Conservation (phyloP, 2,113 vertebrate genomes). For the Rhabdomys dilectus region DNA sequence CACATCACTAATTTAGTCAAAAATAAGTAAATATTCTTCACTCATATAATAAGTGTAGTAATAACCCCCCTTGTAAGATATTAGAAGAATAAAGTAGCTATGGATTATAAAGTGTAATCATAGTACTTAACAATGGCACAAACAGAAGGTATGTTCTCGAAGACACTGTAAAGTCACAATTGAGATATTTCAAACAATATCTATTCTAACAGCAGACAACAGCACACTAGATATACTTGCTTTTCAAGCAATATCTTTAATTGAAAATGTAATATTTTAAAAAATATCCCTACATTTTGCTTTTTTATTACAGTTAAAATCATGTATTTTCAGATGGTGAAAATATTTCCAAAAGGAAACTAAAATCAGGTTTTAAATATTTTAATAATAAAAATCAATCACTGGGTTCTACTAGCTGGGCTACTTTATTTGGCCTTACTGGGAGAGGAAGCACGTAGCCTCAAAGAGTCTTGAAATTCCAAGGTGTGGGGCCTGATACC, state of each 20-base stretch:
- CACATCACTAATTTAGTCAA: not conserved
- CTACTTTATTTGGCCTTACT: no score
- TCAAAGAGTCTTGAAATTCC: no score
- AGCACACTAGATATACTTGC: not conserved
- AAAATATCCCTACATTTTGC: not conserved
- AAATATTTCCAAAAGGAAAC: not conserved
- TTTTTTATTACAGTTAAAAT: not conserved
- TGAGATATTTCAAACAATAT: not conserved
- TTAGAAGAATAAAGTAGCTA: not conserved
- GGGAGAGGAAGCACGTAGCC: no score
- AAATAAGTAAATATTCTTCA: not conserved
- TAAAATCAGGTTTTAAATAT: not conserved
- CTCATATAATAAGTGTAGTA: not conserved
- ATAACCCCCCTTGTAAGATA: not conserved
- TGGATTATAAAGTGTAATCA: not conserved
- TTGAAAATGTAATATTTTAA: not conserved
- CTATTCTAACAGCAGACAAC: not conserved
- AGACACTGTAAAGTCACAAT: not conserved
- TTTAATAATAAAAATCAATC: not conserved
- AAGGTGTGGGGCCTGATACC: no score
- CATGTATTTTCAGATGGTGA: not conserved
- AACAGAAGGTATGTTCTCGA: not conserved
- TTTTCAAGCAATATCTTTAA: not conserved
- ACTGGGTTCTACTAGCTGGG: no score
- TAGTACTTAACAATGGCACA: not conserved